Conservation (phyloP, 1,140 invertebrate species). For the Aphaenogaster ashmeadi region DNA sequence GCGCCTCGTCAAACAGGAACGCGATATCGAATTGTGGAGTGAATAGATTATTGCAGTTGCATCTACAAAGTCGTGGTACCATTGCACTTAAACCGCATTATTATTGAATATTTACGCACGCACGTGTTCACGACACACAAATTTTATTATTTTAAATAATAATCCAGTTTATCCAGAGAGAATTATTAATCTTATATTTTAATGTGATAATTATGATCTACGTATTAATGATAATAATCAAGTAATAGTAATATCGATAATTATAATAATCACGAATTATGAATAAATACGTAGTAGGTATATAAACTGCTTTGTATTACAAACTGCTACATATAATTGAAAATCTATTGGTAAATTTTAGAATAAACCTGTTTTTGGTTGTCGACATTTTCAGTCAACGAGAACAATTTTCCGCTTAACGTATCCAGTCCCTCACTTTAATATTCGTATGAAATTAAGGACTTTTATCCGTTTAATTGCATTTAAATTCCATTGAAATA, state of each 20-base stretch:
- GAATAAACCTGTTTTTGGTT: not conserved
- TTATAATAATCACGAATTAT: not conserved
- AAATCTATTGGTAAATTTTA: not conserved
- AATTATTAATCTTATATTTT: slow-evolving; percentile 33
- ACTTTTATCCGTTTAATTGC: slow-evolving; percentile 5
- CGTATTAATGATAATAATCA: slow-evolving; percentile 1
- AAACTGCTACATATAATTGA: not conserved
- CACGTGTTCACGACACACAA: not conserved
- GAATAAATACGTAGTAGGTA: not conserved
- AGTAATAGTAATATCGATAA: slow-evolving; percentile 7
- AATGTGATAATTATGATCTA: slow-evolving; percentile 1
- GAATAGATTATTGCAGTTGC: not conserved
- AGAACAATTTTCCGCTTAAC: not conserved
- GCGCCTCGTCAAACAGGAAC: slow-evolving; percentile 9
- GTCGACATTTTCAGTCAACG: not conserved
- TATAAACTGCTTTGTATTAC: slow-evolving; percentile 11
- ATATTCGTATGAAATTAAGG: not conserved
- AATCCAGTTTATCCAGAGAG: slow-evolving; percentile 7
- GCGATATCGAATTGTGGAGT: not conserved
- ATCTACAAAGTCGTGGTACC: not conserved
- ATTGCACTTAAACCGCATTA: not conserved
- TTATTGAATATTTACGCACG: slow-evolving; percentile 5
- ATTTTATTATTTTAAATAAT: slow-evolving; percentile 28
- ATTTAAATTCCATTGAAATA: slow-evolving; percentile 31
- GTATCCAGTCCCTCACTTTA: not conserved